phyloP scores from a whole-genome alignment of 2,797 vertebrate genomes.

The Xenops minutus region DNA sequence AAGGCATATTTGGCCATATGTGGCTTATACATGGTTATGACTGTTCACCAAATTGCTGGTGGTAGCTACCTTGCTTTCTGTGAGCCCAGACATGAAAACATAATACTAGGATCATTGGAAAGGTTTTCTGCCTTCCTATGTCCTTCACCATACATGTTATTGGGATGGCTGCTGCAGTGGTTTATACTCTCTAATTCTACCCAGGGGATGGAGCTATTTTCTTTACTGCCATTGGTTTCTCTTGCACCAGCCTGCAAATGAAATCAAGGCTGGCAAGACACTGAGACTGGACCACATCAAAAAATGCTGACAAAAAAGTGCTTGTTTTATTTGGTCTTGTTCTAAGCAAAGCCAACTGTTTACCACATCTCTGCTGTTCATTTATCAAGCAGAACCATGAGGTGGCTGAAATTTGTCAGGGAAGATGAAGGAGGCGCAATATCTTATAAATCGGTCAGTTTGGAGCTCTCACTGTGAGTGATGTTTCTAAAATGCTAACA shows the following conservation, averaged over 20 bases:
- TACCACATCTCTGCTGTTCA: not conserved
- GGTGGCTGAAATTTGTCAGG: conserved; percentile 20
- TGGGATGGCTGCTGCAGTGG: not conserved
- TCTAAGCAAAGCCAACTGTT: not conserved
- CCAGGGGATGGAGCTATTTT: not conserved
- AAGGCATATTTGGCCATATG: not conserved
- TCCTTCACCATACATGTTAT: not conserved
- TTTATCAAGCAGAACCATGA: not conserved
- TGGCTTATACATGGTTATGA: not conserved
- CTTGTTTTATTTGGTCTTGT: not conserved
- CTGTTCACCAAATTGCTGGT: not conserved
- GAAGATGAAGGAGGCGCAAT: conserved; percentile 28
- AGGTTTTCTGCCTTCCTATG: not conserved
- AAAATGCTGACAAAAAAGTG: not conserved
- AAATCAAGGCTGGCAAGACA: not conserved
- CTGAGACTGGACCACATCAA: not conserved
- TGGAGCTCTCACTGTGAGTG: conserved; percentile 25
- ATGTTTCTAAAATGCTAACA: conserved; percentile 57
- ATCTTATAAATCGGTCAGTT: conserved; percentile 10
- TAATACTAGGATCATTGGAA: rapidly evolving
- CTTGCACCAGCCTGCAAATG: not conserved
- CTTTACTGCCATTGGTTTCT: not conserved
- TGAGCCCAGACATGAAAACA: not conserved
- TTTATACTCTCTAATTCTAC: not conserved
- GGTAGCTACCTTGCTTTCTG: not conserved